Evolutionary conservation across 2,797 vertebrate genomes (phyloP).

Genomic region (Decapterus maruadsi): DNA sequence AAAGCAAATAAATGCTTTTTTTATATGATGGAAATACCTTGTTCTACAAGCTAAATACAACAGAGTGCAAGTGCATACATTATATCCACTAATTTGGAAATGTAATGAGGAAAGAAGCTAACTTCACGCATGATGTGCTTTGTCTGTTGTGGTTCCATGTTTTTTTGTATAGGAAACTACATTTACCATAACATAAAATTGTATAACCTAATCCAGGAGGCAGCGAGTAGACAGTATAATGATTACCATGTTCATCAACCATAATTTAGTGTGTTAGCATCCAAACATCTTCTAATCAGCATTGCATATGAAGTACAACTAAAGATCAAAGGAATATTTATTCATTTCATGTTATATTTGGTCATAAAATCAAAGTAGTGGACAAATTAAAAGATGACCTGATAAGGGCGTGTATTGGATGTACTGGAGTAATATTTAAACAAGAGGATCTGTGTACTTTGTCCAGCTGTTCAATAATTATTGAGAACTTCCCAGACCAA

Average conservation of each 20-base stretch:
- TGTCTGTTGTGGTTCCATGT: not conserved
- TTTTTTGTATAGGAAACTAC: not conserved
- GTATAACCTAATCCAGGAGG: not conserved
- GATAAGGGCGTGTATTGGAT: no score
- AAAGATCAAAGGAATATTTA: not conserved
- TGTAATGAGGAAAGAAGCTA: slow-evolving; percentile 5
- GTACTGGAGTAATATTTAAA: no score
- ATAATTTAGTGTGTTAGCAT: not conserved
- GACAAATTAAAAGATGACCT: not conserved
- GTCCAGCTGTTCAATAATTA: not conserved
- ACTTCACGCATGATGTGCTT: slow-evolving; percentile 11
- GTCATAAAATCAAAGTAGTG: not conserved
- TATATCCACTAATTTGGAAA: slow-evolving; percentile 25
- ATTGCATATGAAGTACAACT: not conserved
- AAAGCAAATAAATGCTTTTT: slow-evolving; percentile 63
- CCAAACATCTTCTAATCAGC: not conserved
- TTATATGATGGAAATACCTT: slow-evolving; percentile 47
- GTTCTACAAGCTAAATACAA: slow-evolving; percentile 36
- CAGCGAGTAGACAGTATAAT: not conserved
- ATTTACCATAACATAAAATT: slow-evolving; percentile 12
- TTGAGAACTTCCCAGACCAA: not conserved
- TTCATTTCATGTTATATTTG: not conserved
- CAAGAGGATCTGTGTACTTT: no score
- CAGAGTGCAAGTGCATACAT: slow-evolving; percentile 20
- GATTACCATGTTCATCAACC: not conserved